These are phyloP conservation scores for Pandion haliaetus DNA, from an alignment of 2,113 vertebrate genomes.

Conservation along the genomic window DNA sequence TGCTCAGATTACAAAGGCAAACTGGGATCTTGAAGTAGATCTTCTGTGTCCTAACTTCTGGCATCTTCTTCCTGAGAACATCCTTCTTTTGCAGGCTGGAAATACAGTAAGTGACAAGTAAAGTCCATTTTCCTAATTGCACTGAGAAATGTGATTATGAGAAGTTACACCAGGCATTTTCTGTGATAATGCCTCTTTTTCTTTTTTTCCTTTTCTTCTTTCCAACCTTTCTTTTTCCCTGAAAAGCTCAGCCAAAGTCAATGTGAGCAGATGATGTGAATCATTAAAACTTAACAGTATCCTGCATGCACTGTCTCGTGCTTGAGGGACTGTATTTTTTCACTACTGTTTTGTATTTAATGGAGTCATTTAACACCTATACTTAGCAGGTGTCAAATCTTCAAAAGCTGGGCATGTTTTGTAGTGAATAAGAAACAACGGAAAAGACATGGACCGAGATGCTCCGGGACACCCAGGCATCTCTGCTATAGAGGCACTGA, in stretches of 20 bases:
- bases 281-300: background rate
- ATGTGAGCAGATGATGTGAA: background rate
- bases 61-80: background rate
- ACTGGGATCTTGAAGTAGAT: background rate
- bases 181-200: background rate
- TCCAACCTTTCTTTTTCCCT: background rate
- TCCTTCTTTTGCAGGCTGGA: background rate
- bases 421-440: background rate
- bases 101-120: background rate
- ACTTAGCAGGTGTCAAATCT: background rate
- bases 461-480: background rate
- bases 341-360: background rate
- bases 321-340: background rate
- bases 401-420: background rate
- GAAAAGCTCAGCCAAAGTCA: background rate
- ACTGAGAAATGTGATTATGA: background rate
- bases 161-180: background rate
- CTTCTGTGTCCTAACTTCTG: background rate
- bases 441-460: background rate
- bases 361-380: background rate
- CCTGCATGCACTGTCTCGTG: background rate
- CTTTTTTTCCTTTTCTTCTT: background rate
- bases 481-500: background rate
- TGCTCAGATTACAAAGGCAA: background rate
- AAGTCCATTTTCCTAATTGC: background rate